A percentile compares a stretch with the other conserved stretches of the same genome.
Evolutionary conservation across 2,888 invertebrate genomes (phyloP).

Genomic region (Lacanobia oleracea): DNA sequence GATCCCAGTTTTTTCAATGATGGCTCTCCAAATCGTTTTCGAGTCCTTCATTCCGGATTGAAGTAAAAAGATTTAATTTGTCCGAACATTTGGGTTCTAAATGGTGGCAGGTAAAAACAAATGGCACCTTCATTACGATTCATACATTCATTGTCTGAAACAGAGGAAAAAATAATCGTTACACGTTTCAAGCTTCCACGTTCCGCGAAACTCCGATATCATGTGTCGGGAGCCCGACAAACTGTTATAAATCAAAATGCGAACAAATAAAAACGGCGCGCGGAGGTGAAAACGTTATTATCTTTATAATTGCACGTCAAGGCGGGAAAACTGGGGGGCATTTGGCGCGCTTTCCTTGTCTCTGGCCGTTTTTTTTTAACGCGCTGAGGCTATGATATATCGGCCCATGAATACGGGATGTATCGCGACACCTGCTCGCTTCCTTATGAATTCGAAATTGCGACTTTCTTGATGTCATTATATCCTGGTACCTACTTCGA

Average conservation of each 20-base stretch:
- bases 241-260: constrained; percentile 87
- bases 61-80: constrained; percentile 67
- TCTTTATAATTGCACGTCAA: constrained; percentile 91
- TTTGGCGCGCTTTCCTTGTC: constrained; percentile 76
- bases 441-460: constrained; percentile 88
- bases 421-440: constrained; percentile 86
- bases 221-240: constrained; percentile 74
- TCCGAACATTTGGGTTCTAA: constrained; percentile 52
- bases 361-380: constrained; percentile 76
- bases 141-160: constrained; percentile 56
- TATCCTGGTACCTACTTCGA: constrained; percentile 70
- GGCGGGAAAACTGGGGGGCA: constrained; percentile 81
- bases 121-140: constrained; percentile 58
- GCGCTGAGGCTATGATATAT: constrained; percentile 85
- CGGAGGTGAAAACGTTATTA: constrained; percentile 90
- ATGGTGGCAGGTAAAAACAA: constrained; percentile 56
- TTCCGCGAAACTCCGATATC: constrained; percentile 65
- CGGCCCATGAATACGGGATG: constrained; percentile 89
- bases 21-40: constrained; percentile 64
- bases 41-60: constrained; percentile 68
- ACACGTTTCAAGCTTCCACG: constrained; percentile 59
- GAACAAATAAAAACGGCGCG: constrained; percentile 88
- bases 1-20: constrained; percentile 72
- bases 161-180: constrained; percentile 61
- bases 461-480: constrained; percentile 81